Evolutionary conservation across 2,797 vertebrate genomes (phyloP), one percentile per base, ranked within the genome.

Genomic region (Melanotaenia boesemani): DNA sequence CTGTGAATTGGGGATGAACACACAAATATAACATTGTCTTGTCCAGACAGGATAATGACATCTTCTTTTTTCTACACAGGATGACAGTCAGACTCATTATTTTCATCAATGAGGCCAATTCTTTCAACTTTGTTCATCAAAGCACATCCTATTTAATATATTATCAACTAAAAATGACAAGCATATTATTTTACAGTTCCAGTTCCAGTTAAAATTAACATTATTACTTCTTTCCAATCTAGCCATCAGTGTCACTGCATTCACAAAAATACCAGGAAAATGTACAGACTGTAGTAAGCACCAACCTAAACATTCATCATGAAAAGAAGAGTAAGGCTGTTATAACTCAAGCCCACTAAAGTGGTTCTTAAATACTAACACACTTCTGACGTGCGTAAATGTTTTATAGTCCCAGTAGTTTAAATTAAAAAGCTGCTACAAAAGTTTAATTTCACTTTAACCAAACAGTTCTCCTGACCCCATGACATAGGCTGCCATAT

Each of bases 371-470:
- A 70, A 63, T 77, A 71, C 59, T 26, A 48, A 64, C 57, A 56
- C 62, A 56, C 76, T 28, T 76, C 54, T 77, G 26, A 73, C 34
- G 65, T 22, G 73, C 56, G 67, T 54, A 79, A 77, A 39, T 44
- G 11, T 72, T 84, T 88, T 64, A 81, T 13, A 67, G 72, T 63
- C 56, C 22, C 73, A 60, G 64, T 57, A 80, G 11, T 68, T 54
- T n/a, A 80, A 78, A 87, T 77, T 73, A 84, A 89, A 80, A 76
- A 76, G 44, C 73, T 70, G 58, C 59, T 67, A 50, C 71, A 85
- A 81, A 80, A 64, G 52, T 73, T 56, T 69, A 67, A 76, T 22
- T 24, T 75, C 37, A 59, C 73, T 68, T 75, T 36, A 87, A 79
- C 28, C 48, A 10, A 67, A 67, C 50, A 57, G 48, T 24, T 6